Conservation (phyloP, 2,797 vertebrate species). For the Gambelia wislizenii region DNA sequence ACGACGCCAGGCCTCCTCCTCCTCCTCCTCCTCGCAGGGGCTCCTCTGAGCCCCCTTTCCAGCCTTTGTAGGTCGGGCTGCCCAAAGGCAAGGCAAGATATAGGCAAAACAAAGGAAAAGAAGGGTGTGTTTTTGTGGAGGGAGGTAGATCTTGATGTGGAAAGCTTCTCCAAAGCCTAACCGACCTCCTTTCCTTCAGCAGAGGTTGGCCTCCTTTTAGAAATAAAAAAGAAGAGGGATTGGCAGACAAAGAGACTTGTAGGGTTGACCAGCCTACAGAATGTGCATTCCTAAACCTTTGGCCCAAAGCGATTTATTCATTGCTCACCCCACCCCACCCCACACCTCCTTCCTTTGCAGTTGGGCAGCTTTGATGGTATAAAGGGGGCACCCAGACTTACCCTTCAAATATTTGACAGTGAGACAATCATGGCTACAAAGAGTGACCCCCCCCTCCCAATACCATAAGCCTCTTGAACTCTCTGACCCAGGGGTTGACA, state of each 20-base stretch:
- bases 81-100: background rate
- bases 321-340: background rate
- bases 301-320: background rate
- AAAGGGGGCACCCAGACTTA: background rate
- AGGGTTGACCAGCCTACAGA: background rate
- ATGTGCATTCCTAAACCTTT: background rate
- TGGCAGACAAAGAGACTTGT: constrained; percentile 22
- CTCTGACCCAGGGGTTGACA: background rate
- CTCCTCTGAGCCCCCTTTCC: background rate
- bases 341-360: background rate
- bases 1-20: constrained; percentile 6
- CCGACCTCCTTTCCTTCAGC: background rate
- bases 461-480: constrained; percentile 14
- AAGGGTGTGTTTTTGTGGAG: background rate
- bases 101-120: constrained; percentile 26
- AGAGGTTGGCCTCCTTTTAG: background rate
- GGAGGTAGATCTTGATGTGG: background rate
- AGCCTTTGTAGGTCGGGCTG: background rate
- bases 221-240: background rate
- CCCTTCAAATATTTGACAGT: background rate
- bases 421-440: background rate
- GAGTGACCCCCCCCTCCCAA: background rate
- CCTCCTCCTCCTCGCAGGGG: background rate
- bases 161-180: background rate
- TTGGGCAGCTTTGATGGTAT: background rate